Conservation (phyloP, 2,888 invertebrate species). For the Diadegma fenestrale region DNA sequence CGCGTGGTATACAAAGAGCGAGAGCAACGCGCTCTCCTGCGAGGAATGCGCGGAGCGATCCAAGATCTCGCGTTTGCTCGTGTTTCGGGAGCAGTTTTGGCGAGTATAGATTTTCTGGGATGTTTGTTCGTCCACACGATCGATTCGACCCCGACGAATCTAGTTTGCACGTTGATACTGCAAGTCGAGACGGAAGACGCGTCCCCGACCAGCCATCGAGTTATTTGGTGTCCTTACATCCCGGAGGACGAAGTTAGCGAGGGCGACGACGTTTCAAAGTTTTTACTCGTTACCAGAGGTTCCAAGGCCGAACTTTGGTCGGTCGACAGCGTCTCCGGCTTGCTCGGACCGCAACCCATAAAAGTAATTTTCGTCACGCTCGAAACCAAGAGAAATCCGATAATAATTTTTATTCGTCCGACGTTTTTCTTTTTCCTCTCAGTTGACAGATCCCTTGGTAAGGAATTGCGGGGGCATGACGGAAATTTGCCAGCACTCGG, state of each 20-base stretch:
- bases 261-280: conserved; percentile 90
- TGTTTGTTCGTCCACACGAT: conserved; percentile 93
- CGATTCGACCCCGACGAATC: conserved; percentile 85
- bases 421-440: neutral
- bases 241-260: conserved; percentile 87
- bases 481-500: conserved; percentile 87
- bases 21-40: conserved; percentile 92
- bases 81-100: conserved; percentile 92
- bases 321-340: conserved; percentile 77
- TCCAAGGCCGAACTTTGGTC: conserved; percentile 87
- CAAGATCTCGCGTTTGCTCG: conserved; percentile 97
- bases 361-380: conserved; percentile 64
- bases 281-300: conserved; percentile 93
- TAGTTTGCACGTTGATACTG: conserved; percentile 87
- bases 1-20: conserved; percentile 93
- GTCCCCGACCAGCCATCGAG: conserved; percentile 87
- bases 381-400: conserved; percentile 3
- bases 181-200: conserved; percentile 86
- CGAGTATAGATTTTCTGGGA: conserved; percentile 94
- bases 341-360: conserved; percentile 75
- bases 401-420: neutral
- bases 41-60: conserved; percentile 95
- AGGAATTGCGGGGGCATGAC: conserved; percentile 82
- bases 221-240: conserved; percentile 98
- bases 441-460: conserved; percentile 79